Base-by-base conservation (phyloP, 2,797 vertebrate genomes). In the Enteromius argenteus region DNA sequence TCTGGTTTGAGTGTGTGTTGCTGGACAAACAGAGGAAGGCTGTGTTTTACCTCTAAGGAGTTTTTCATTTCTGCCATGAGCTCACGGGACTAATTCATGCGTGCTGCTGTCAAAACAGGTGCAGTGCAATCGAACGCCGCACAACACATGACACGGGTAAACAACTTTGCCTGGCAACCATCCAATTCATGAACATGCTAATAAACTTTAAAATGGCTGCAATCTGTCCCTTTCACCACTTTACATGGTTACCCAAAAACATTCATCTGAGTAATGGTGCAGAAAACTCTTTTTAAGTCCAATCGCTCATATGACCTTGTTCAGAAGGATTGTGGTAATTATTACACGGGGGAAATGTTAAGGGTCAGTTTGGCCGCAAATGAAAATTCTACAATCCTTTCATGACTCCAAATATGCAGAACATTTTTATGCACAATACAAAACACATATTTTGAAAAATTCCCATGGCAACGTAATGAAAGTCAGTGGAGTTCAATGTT, bases 181-280 rank as follows among this genome's bases (percentile, higher is more conserved):
- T 67, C 42, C 56, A 37, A 82, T 74, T 74, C 39, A 82, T 74
- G 39, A 81, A 35, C 8, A 35, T 13, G 21, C 11, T 62, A 49
- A 81, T 58, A 44, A 71, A 80, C 37, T 23, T 80, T 32, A 72
- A 27, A 68, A 17, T 27, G 49, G 10, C 30, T 32, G 14, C 17
- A 19, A 71, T 21, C 15, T 1, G 4, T 60, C 23, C 15, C 51
- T 35, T 73, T 49, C 27, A 51, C 30, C 9, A n/a, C 21, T 51
- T 37, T 19, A 35, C 37, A 72, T 23, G 37, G 8, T 23, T 19
- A 49, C 10, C 27, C 23, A 74, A 64, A 72, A 27, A 21, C 37
- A 37, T 23, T 73, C 17, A 49, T 81, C n/a, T 0, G n/a, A 30
- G 78, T 32, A 69, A 80, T 19, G 23, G 9, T 56, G 79, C 15